Percentiles rank a stretch among this genome's conserved stretches.
Conservation (phyloP, 1,140 invertebrate genomes). For the Oedothorax gibbosus region DNA sequence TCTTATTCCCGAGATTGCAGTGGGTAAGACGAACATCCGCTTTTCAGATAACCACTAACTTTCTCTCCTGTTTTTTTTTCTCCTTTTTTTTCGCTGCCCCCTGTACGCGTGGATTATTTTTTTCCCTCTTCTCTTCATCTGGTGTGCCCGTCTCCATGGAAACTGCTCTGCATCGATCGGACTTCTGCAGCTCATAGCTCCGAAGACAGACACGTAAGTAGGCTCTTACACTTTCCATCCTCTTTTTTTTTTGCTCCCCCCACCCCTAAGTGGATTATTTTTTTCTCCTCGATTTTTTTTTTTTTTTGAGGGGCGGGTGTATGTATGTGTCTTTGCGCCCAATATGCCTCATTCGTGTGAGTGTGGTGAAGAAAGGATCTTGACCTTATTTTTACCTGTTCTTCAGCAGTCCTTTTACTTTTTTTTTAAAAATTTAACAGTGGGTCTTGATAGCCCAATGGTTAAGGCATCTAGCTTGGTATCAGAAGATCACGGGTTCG, state of each 20-base stretch:
- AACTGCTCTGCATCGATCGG: slow-evolving; percentile 40
- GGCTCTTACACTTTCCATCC: slow-evolving; percentile 59
- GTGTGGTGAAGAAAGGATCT: too few relatives aligned
- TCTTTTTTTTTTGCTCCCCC: slow-evolving; percentile 21
- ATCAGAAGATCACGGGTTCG: too few relatives aligned
- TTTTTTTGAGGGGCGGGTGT: slow-evolving; percentile 29
- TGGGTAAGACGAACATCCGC: slow-evolving; percentile 59
- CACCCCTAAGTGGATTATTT: slow-evolving; percentile 60
- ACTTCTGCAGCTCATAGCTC: slow-evolving; percentile 63
- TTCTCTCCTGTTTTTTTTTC: slow-evolving; percentile 46
- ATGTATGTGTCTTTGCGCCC: slow-evolving; percentile 58
- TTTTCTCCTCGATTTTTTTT: slow-evolving; percentile 20
- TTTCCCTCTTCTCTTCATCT: slow-evolving; percentile 10
- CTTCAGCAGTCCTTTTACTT: too few relatives aligned
- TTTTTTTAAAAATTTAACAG: too few relatives aligned
- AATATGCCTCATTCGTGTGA: slow-evolving; percentile 49
- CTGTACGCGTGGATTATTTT: slow-evolving; percentile 47
- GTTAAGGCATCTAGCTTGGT: too few relatives aligned
- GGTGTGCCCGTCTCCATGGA: slow-evolving; percentile 37
- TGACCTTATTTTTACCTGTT: too few relatives aligned
- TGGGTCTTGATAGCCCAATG: too few relatives aligned
- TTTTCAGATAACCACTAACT: slow-evolving; percentile 61
- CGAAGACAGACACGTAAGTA: slow-evolving; percentile 64
- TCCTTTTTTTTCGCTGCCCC: slow-evolving; percentile 30
- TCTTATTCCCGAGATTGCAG: slow-evolving; percentile 61